Base-by-base conservation (phyloP, 2,797 vertebrate species). In the Scleropages formosus region DNA sequence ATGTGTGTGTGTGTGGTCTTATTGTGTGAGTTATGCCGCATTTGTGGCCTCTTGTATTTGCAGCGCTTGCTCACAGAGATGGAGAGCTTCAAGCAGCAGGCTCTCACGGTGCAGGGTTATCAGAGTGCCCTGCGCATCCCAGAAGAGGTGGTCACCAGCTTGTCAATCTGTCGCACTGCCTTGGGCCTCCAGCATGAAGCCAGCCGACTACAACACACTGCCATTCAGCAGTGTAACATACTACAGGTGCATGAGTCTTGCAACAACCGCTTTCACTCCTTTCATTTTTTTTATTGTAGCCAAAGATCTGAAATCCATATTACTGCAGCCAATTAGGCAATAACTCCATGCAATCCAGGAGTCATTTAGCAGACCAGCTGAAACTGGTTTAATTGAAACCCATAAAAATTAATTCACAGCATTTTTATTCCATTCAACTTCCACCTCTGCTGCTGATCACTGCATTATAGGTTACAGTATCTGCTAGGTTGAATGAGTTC, bases 151-250 rank as follows among this genome's bases (percentile, higher is more conserved):
- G 90, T 98, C 16, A 85, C 93, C 31, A 87, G 88, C 80, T 81
- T 98, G 73, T 91, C 95, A 0, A 88, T 98, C 78, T 98, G 96
- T 82, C 92, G 93, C 31, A 94, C 92, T 0, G 97, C 98, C 26
- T 93, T 96, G 77, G 86, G 84, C 75, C 91, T 99, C 47, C 96
- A 98, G 87, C 95, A 96, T 51, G 96, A 98, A 81, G 95, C 96
- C 87, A 98, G 97, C 82, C 95, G 93, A 61, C 91, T 99, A 78
- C 98, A 99, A 87, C 96, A 99, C 77, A 90, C 92, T 0, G 95
- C 96, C 76, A 99, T 99, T 74, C 97, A 96, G 84, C 98, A 98
- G 85, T 98, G 94, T 90, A 99, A 96, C 88, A 90, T 97, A 86
- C 90, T 98, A 86, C 97, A 99, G 96, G 98, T 92, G 91, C 80